A percentile compares a stretch with the other conserved stretches of the same genome.
These are phyloP conservation scores for Ichneumon xanthorius DNA, from an alignment of 2,888 invertebrate genomes.

Conservation along the genomic window DNA sequence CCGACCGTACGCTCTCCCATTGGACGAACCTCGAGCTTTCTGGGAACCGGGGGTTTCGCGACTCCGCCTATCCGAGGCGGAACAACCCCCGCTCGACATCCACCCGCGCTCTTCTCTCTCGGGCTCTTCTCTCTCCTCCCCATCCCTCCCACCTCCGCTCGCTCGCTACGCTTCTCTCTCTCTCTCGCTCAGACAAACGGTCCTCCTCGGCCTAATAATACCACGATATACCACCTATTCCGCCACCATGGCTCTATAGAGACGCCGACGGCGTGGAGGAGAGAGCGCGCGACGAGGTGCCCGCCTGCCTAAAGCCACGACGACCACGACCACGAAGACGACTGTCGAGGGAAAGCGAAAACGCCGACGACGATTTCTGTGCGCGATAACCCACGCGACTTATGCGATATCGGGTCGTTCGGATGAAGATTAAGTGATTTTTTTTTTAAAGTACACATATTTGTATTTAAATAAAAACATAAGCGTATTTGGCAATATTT, in stretches of 20 bases:
- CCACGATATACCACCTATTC: slow-evolving; percentile 82
- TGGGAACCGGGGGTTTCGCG: slow-evolving; percentile 72
- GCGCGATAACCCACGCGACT: slow-evolving; percentile 50
- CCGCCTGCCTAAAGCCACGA: slow-evolving; percentile 70
- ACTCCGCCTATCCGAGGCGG: slow-evolving; percentile 79
- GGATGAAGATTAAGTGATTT: neutral
- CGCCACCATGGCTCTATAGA: slow-evolving; percentile 82
- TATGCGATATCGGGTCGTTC: slow-evolving; percentile 62
- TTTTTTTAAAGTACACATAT: neutral
- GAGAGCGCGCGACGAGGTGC: slow-evolving; percentile 75
- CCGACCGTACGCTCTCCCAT: slow-evolving; percentile 69
- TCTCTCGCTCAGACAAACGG: slow-evolving; percentile 36
- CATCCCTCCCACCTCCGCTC: neutral
- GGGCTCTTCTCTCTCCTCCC: neutral
- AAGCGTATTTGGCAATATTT: neutral
- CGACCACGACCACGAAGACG: slow-evolving; percentile 51
- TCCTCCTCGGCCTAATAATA: slow-evolving; percentile 79
- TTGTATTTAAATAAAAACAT: neutral
- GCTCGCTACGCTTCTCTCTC: slow-evolving; percentile 50
- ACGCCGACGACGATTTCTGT: slow-evolving; percentile 49
- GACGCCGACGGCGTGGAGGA: slow-evolving; percentile 67
- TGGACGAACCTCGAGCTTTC: slow-evolving; percentile 74
- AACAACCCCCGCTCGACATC: slow-evolving; percentile 72
- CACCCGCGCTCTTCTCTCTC: slow-evolving; percentile 59
- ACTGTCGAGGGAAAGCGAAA: slow-evolving; percentile 38